Conservation (phyloP, 1,140 invertebrate genomes). For the Acromyrmex echinatior region DNA sequence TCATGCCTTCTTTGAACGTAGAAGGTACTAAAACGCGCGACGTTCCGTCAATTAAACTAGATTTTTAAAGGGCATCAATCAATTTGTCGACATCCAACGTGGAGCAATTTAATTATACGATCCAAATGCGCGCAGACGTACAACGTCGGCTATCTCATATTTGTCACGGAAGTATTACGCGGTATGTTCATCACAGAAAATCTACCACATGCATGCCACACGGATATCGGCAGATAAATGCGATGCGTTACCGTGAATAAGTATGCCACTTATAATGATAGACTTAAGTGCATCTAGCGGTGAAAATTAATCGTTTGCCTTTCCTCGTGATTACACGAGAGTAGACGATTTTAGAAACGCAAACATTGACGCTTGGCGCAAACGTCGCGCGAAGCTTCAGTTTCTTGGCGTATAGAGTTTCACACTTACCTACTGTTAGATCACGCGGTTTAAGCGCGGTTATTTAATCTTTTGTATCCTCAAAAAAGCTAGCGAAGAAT, state of each 20-base stretch:
- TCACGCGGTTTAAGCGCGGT: neutral
- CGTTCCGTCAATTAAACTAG: constrained; percentile 17
- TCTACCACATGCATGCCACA: neutral
- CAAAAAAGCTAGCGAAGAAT: neutral
- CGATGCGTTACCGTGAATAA: neutral
- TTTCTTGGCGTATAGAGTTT: neutral
- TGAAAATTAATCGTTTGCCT: constrained; percentile 32
- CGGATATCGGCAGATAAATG: constrained; percentile 21
- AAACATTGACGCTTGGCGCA: neutral
- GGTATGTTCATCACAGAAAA: neutral
- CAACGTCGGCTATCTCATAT: constrained; percentile 1
- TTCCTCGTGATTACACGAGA: neutral
- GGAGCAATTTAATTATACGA: constrained; percentile 19
- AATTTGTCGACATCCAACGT: constrained; percentile 8
- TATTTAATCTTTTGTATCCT: neutral
- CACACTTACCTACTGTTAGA: neutral
- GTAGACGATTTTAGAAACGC: neutral
- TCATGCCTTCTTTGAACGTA: neutral
- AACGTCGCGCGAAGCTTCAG: neutral
- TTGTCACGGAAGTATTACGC: neutral
- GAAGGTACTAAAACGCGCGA: constrained; percentile 8
- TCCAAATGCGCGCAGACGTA: neutral
- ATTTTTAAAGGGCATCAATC: constrained; percentile 29
- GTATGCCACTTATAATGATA: constrained; percentile 13
- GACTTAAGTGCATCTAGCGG: constrained; percentile 17